These are phyloP conservation scores for Panulirus ornatus DNA, from an alignment of 1,140 invertebrate species.

Conservation along the genomic window DNA sequence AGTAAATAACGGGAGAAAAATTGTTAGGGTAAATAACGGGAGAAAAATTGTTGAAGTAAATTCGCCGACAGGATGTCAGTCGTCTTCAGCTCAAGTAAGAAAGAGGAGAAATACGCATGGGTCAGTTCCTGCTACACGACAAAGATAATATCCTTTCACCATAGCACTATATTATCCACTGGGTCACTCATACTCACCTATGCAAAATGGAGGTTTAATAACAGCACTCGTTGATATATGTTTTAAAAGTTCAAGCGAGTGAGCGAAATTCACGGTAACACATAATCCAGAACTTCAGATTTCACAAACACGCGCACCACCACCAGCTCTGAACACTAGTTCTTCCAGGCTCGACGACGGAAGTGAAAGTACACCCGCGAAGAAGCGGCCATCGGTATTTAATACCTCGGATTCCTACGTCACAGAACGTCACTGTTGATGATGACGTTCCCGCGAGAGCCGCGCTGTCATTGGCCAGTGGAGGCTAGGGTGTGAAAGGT, in stretches of 20 bases:
- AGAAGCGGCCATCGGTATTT: neutral
- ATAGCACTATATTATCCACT: too few relatives aligned
- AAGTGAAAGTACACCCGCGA: neutral
- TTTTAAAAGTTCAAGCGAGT: neutral
- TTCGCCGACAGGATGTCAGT: too few relatives aligned
- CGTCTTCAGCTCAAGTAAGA: too few relatives aligned
- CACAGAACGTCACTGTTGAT: neutral
- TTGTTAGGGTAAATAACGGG: too few relatives aligned
- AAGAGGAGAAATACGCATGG: too few relatives aligned
- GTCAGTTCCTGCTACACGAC: too few relatives aligned
- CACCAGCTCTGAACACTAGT: neutral
- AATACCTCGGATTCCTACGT: neutral
- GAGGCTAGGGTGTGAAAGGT: neutral
- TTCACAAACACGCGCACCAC: neutral
- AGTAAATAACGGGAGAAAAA: too few relatives aligned
- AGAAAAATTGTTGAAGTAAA: too few relatives aligned
- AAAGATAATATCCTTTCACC: too few relatives aligned
- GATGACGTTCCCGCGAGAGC: neutral
- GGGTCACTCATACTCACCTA: too few relatives aligned
- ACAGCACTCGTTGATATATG: too few relatives aligned
- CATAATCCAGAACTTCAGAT: neutral
- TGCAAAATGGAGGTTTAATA: too few relatives aligned
- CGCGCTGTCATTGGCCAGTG: neutral
- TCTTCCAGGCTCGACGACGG: neutral
- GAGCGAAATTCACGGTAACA: neutral